Percentiles rank a stretch among this genome's conserved stretches.
These are phyloP conservation scores for Coracias cyanogaster DNA, from an alignment of 2,797 vertebrate genomes.

Conservation along the genomic window DNA sequence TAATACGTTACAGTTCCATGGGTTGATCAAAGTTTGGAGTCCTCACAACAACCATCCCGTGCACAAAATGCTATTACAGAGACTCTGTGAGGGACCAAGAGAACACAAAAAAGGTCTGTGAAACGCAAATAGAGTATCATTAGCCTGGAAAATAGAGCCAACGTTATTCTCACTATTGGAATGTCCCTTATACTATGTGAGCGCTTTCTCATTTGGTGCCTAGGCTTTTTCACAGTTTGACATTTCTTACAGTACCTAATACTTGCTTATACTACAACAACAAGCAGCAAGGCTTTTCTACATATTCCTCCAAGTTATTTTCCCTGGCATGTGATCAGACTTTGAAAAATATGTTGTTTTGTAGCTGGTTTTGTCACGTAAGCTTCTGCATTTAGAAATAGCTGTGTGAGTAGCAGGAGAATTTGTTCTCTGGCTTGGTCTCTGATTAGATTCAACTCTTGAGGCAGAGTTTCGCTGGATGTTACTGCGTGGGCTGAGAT, in stretches of 20 bases:
- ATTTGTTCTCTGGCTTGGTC: conserved; percentile 22
- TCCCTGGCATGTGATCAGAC: background rate
- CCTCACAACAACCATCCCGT: rapidly evolving
- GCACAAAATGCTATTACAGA: background rate
- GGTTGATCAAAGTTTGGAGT: background rate
- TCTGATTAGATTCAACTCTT: conserved; percentile 25
- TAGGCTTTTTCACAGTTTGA: conserved; percentile 15
- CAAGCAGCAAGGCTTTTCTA: conserved; percentile 20
- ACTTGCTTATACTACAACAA: background rate
- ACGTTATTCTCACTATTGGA: background rate
- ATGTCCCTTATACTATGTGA: rapidly evolving
- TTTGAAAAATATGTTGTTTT: conserved; percentile 19
- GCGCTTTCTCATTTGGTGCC: background rate
- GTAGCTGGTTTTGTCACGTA: background rate
- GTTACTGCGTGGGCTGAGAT: background rate
- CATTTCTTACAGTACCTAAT: conserved; percentile 1
- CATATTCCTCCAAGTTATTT: conserved; percentile 30
- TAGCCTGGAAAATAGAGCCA: background rate
- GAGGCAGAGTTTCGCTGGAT: conserved; percentile 15
- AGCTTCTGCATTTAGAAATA: conserved; percentile 34
- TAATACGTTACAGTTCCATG: background rate
- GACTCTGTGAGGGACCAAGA: background rate
- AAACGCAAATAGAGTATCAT: background rate
- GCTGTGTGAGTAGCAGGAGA: conserved; percentile 22
- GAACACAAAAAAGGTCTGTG: background rate